A percentile compares a stretch with the other conserved stretches of the same genome.
Evolutionary conservation across 2,113 vertebrate genomes (phyloP).

Genomic region (Benitochromis conjunctus): DNA sequence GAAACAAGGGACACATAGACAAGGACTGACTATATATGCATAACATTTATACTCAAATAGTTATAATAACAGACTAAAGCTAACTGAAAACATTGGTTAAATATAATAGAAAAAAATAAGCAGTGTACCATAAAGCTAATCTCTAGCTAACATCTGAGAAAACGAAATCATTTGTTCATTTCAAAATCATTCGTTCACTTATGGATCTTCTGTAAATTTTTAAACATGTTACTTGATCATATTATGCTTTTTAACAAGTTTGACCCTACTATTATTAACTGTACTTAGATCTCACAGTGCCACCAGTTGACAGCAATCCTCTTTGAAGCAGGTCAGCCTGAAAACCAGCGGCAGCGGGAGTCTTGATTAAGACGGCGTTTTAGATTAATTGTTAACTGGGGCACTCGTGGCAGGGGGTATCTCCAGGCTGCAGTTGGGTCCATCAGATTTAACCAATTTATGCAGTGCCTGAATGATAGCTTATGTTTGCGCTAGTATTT

Average conservation of each 20-base stretch:
- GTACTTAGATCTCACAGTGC: slow-evolving; percentile 22
- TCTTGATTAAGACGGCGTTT: slow-evolving; percentile 44
- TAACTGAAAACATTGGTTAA: not conserved
- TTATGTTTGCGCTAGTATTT: slow-evolving; percentile 4
- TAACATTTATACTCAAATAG: not conserved
- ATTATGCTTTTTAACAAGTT: slow-evolving; percentile 3
- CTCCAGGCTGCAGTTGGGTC: slow-evolving; percentile 9
- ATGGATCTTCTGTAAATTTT: not conserved
- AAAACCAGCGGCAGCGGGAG: slow-evolving; percentile 35
- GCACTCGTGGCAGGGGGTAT: slow-evolving; percentile 7
- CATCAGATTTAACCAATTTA: slow-evolving; percentile 11
- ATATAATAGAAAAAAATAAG: not conserved
- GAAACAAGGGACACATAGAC: not conserved
- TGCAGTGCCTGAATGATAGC: slow-evolving; percentile 9
- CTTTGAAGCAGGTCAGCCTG: slow-evolving; percentile 30
- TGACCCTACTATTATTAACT: slow-evolving; percentile 31
- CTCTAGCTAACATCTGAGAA: not conserved
- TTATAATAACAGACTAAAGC: not conserved
- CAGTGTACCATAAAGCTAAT: not conserved
- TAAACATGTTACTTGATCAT: not conserved
- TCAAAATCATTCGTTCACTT: not conserved
- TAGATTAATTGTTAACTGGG: slow-evolving; percentile 45
- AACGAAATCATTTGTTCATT: not conserved
- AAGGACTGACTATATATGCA: not conserved
- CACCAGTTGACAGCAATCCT: slow-evolving; percentile 31